A percentile compares a stretch with the other conserved stretches of the same genome.
Evolutionary conservation across 2,113 vertebrate species (phyloP).

Genomic region (Chaetodon trifascialis): DNA sequence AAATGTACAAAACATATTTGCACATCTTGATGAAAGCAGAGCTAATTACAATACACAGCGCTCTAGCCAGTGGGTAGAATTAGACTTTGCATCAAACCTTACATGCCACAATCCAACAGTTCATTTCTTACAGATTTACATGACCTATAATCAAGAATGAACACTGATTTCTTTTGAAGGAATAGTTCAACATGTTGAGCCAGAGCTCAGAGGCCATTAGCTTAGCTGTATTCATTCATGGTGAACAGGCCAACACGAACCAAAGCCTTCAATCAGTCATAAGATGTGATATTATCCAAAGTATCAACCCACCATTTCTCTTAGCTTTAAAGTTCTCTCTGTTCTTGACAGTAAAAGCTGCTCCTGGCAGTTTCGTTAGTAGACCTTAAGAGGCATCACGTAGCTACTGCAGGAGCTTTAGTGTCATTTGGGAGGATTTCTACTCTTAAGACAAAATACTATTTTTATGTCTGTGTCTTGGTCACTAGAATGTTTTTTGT

Average conservation of each 20-base stretch:
- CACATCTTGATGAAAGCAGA: background rate
- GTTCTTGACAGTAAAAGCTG: background rate
- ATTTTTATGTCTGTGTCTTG: constrained; percentile 8
- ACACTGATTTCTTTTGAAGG: background rate
- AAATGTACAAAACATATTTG: background rate
- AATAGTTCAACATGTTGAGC: background rate
- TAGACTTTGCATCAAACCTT: background rate
- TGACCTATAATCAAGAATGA: background rate
- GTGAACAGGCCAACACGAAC: background rate
- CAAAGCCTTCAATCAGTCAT: background rate
- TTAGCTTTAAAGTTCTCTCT: background rate
- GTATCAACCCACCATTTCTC: background rate
- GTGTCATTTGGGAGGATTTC: background rate
- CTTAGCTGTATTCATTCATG: background rate
- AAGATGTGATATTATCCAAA: background rate
- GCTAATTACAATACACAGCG: background rate
- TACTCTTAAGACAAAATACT: background rate
- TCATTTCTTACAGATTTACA: background rate
- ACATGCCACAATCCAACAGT: background rate
- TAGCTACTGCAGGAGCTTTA: background rate
- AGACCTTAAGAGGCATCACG: background rate
- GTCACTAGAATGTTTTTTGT: constrained; percentile 22
- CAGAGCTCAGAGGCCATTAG: background rate
- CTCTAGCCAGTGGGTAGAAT: background rate
- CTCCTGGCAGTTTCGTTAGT: constrained; percentile 1